Conservation (phyloP, 2,888 invertebrate genomes). For the Chouioia cunea region DNA sequence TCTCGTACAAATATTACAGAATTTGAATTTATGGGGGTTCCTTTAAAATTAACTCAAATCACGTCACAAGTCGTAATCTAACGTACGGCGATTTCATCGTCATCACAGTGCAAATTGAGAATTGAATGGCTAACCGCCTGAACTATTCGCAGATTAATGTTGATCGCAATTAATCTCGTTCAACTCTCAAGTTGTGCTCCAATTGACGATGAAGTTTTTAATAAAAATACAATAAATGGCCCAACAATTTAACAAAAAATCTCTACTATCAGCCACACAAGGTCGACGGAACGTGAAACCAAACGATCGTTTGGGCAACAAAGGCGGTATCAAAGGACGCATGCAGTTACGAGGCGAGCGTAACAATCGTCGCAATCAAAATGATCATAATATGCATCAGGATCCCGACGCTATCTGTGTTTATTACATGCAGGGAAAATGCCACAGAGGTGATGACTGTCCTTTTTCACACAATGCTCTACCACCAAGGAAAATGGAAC, state of each 20-base stretch:
- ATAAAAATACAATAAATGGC: conserved; percentile 14
- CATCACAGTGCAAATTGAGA: no score
- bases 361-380: conserved; percentile 71
- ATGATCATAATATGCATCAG: conserved; percentile 70
- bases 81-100: no score
- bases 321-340: conserved; percentile 62
- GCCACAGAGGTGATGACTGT: conserved; percentile 86
- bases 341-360: conserved; percentile 63
- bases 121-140: no score
- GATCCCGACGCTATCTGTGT: conserved; percentile 83
- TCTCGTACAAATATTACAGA: no score
- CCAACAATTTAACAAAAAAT: conserved; percentile 41
- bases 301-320: conserved; percentile 65
- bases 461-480: conserved; percentile 87
- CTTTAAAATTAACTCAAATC: background rate
- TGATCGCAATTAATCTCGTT: background rate
- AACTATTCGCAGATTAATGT: no score
- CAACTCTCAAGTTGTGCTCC: conserved; percentile 14
- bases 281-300: conserved; percentile 32
- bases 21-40: no score
- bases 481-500: conserved; percentile 88
- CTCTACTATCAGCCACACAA: conserved; percentile 20
- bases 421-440: conserved; percentile 91
- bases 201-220: conserved; percentile 18
- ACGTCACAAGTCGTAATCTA: background rate